A percentile compares a stretch with the other conserved stretches of the same genome.
Evolutionary conservation across 2,113 vertebrate genomes (phyloP).

Genomic region (Butorides virescens): DNA sequence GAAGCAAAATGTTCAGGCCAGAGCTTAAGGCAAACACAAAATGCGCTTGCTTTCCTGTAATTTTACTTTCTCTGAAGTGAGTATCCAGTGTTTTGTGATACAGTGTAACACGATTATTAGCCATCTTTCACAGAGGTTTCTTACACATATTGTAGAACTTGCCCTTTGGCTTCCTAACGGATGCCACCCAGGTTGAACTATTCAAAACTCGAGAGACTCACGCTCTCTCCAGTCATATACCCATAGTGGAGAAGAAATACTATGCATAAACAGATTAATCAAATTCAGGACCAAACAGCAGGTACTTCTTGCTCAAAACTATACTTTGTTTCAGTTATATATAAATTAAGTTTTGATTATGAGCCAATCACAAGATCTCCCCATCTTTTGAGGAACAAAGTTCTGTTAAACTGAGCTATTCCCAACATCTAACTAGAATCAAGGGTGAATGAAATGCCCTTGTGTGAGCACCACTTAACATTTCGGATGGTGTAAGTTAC

Average conservation of each 20-base stretch:
- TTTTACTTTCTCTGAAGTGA: not conserved
- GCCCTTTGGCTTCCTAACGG: not conserved
- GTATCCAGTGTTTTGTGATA: not conserved
- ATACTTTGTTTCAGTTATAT: not conserved
- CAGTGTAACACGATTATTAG: not conserved
- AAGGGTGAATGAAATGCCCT: not conserved
- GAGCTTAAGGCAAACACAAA: not conserved
- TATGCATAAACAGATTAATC: not conserved
- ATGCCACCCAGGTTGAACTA: not conserved
- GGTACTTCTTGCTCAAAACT: not conserved
- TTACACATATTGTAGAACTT: not conserved
- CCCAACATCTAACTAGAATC: not conserved
- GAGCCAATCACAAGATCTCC: not conserved
- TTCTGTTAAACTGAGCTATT: not conserved
- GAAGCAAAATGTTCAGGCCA: not conserved
- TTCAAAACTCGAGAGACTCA: not conserved
- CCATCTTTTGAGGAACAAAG: not conserved
- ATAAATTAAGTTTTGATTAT: not conserved
- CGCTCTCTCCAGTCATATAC: not conserved
- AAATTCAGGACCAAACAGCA: not conserved
- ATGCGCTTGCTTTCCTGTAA: not conserved
- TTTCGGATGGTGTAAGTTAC: not conserved
- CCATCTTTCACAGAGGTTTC: not conserved
- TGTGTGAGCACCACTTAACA: not conserved
- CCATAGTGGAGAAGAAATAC: not conserved